Evolutionary conservation across 1,140 invertebrate species (phyloP).

Genomic region (Hyphantria cunea): DNA sequence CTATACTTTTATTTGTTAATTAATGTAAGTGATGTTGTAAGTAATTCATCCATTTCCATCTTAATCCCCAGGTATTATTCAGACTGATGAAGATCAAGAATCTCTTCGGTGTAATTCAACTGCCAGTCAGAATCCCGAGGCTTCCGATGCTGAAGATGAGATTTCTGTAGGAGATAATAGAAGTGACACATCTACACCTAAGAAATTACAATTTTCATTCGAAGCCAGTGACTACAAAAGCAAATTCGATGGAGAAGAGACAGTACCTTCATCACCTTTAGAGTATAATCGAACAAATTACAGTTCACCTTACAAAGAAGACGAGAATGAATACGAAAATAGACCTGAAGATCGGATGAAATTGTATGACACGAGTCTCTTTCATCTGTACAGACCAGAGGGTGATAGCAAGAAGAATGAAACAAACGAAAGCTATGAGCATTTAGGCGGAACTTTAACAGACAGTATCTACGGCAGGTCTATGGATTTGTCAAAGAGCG

Average conservation of each 20-base stretch:
- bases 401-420: constrained; percentile 62
- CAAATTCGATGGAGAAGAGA: constrained; percentile 44
- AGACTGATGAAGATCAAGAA: constrained; percentile 49
- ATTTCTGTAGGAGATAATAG: constrained; percentile 75
- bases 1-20: no score
- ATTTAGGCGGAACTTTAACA: constrained; percentile 48
- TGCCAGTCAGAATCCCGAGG: constrained; percentile 52
- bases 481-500: constrained; percentile 73
- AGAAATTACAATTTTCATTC: constrained; percentile 43
- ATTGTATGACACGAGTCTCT: constrained; percentile 67
- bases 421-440: constrained; percentile 48
- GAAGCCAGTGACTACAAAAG: constrained; percentile 27
- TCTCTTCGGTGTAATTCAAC: constrained; percentile 44
- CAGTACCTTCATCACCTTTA: constrained; percentile 48
- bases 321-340: constrained; percentile 63
- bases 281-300: constrained; percentile 56
- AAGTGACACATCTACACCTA: constrained; percentile 66
- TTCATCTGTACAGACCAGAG: constrained; percentile 67
- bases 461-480: constrained; percentile 72
- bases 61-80: constrained; percentile 44
- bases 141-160: constrained; percentile 68
- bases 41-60: not conserved
- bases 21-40: no score
- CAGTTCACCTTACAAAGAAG: constrained; percentile 69
- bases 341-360: constrained; percentile 60